Evolutionary conservation across 2,888 invertebrate genomes (phyloP).

Genomic region (Caenorhabditis drosophilae): DNA sequence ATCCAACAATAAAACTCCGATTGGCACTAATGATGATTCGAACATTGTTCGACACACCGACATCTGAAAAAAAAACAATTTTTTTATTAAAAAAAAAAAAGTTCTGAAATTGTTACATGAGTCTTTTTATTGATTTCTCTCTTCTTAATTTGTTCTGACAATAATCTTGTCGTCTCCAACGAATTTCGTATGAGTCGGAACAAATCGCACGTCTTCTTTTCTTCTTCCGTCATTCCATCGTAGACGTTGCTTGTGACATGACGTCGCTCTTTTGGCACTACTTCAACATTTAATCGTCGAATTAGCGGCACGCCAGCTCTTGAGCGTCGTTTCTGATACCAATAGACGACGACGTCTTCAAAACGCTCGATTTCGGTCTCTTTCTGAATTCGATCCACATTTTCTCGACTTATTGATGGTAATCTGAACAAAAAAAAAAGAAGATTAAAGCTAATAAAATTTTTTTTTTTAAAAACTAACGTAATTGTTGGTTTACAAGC

Average conservation of each 20-base stretch:
- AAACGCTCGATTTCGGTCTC: conserved; percentile 71
- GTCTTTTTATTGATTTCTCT: conserved; percentile 84
- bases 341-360: conserved; percentile 88
- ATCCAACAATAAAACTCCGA: not conserved
- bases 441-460: too few relatives aligned
- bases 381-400: conserved; percentile 35
- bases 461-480: conserved; percentile 70
- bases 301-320: conserved; percentile 93
- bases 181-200: conserved; percentile 90
- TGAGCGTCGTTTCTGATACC: conserved; percentile 93
- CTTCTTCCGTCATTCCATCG: conserved; percentile 7
- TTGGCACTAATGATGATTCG: conserved; percentile 4
- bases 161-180: conserved; percentile 85
- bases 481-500: conserved; percentile 80
- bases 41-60: not conserved
- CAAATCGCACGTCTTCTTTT: conserved; percentile 6
- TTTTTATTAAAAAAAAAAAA: too few relatives aligned
- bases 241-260: not conserved
- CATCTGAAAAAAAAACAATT: conserved; percentile 3
- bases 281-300: conserved; percentile 78
- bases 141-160: conserved; percentile 92
- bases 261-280: not conserved
- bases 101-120: conserved; percentile 31
- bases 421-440: too few relatives aligned
- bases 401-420: conserved; percentile 42